phyloP scores from a whole-genome alignment of 2,888 invertebrate species.

The Yponomeuta cagnagella region DNA sequence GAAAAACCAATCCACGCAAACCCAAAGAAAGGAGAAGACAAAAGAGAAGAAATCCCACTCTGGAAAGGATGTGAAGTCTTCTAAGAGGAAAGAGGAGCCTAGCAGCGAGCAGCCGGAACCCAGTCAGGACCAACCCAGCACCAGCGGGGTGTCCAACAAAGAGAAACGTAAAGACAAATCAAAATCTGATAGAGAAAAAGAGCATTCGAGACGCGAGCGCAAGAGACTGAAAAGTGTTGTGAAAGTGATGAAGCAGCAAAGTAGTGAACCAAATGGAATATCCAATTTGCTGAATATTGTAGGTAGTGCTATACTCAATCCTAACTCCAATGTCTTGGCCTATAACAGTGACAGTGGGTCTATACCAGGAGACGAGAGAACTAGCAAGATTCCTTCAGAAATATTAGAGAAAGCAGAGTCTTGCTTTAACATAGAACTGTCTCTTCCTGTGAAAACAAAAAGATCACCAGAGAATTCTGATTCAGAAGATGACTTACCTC shows the following conservation, averaged over 20 bases:
- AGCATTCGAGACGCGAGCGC: constrained; percentile 35
- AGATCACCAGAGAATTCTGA: constrained; percentile 32
- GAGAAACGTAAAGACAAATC: background rate
- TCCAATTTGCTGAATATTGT: constrained; percentile 23
- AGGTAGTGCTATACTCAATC: constrained; percentile 20
- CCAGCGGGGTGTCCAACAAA: constrained; percentile 20
- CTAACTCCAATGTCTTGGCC: constrained; percentile 19
- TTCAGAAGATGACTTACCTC: constrained; percentile 57
- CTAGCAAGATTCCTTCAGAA: constrained; percentile 6
- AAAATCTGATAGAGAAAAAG: constrained; percentile 12
- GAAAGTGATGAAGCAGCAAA: constrained; percentile 43
- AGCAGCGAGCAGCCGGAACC: background rate
- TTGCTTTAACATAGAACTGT: constrained; percentile 11
- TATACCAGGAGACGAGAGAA: constrained; percentile 11
- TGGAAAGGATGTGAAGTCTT: constrained; percentile 52
- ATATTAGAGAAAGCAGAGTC: constrained; percentile 12
- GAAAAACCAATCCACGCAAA: constrained; percentile 5
- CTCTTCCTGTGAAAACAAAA: background rate
- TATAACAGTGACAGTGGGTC: constrained; percentile 21
- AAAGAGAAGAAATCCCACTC: constrained; percentile 42
- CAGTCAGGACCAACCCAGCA: constrained; percentile 27
- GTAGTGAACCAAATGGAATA: constrained; percentile 32
- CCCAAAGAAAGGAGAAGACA: constrained; percentile 31
- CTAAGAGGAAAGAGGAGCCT: constrained; percentile 20
- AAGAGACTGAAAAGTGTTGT: constrained; percentile 65